phyloP scores from a whole-genome alignment of 2,797 vertebrate genomes.

The Pampus argenteus region DNA sequence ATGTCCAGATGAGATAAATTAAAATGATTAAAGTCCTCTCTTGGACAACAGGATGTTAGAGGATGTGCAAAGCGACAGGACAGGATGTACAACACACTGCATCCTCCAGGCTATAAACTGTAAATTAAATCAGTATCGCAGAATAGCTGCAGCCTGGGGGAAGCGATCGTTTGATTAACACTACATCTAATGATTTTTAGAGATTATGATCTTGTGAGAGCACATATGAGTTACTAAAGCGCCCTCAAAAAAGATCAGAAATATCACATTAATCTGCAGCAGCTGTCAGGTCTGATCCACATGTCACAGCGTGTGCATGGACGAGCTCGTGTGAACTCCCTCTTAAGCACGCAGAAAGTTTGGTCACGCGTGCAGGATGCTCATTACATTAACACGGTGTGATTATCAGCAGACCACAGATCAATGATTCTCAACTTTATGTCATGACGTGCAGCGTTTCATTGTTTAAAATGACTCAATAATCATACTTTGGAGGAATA shows the following conservation, averaged over 20 bases:
- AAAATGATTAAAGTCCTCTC: conserved; percentile 32
- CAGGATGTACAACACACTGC: conserved; percentile 1
- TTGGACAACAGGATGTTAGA: background rate
- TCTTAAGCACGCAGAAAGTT: conserved; percentile 1
- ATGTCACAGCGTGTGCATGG: conserved; percentile 4
- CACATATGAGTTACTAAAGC: background rate
- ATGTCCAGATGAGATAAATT: conserved; percentile 1
- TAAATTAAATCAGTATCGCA: conserved; percentile 13
- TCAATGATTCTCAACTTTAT: background rate
- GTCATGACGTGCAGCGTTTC: background rate
- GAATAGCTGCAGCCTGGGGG: background rate
- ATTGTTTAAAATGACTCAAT: too few relatives aligned
- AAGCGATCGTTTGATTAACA: background rate
- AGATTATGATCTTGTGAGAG: background rate
- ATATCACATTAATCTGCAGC: background rate
- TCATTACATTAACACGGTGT: conserved; percentile 27
- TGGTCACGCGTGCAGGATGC: background rate
- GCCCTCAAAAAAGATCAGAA: background rate
- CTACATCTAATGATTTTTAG: conserved; percentile 9
- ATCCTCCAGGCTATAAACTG: conserved; percentile 24
- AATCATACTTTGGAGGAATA: too few relatives aligned
- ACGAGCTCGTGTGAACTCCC: background rate
- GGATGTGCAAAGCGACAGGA: too few relatives aligned
- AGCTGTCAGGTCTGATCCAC: background rate
- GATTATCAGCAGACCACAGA: conserved; percentile 45